phyloP scores from a whole-genome alignment of 2,797 vertebrate species.

The Acanthis flammea region DNA sequence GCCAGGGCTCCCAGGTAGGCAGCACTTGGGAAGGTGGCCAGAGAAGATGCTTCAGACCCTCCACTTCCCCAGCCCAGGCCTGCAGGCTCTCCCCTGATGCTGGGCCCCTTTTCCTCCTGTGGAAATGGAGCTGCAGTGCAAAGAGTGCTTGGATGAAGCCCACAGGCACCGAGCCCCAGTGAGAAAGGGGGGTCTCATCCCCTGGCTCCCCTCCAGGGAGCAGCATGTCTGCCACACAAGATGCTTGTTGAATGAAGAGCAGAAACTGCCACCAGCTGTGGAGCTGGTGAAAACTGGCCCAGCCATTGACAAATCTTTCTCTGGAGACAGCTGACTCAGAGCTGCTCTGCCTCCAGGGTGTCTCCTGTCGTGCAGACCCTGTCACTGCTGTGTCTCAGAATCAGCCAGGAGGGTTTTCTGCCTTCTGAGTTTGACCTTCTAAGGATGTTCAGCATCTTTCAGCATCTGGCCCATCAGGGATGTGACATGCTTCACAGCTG shows the following conservation, averaged over 20 bases:
- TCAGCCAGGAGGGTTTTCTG: conserved; percentile 13
- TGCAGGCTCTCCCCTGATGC: neutral
- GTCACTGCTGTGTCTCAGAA: neutral
- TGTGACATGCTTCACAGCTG: conserved; percentile 28
- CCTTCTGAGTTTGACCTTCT: conserved; percentile 47
- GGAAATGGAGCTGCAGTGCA: neutral
- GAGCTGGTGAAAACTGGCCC: neutral
- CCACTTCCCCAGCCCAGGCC: neutral
- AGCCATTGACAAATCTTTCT: neutral
- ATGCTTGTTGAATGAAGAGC: neutral
- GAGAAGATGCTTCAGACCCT: neutral
- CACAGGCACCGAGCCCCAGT: neutral
- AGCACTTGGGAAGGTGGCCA: neutral
- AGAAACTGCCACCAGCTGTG: conserved; percentile 36
- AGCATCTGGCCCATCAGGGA: conserved; percentile 29
- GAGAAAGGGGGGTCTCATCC: neutral
- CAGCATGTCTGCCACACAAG: conserved; percentile 22
- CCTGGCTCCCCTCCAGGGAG: neutral
- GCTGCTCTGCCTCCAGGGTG: neutral
- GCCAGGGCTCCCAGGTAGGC: neutral
- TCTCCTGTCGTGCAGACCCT: neutral
- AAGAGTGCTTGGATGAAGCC: neutral
- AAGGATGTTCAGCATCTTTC: conserved; percentile 36
- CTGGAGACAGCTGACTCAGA: neutral
- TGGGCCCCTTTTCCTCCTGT: neutral